Evolutionary conservation across 2,888 invertebrate genomes (phyloP).

Genomic region (Caenorhabditis sp.): DNA sequence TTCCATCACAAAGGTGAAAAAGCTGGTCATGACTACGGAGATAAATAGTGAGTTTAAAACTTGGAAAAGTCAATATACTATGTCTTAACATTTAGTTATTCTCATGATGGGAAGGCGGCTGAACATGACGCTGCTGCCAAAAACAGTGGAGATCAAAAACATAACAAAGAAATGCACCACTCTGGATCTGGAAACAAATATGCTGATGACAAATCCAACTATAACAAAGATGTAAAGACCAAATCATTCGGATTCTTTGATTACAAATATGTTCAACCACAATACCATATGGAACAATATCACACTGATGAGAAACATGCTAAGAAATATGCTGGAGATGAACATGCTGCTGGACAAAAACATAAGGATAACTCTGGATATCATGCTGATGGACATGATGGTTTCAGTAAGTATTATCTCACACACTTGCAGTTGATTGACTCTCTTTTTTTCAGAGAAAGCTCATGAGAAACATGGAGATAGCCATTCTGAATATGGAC

Average conservation of each 20-base stretch:
- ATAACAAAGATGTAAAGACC: constrained; percentile 61
- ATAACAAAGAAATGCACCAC: constrained; percentile 48
- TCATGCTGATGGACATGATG: constrained; percentile 44
- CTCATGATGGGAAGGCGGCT: constrained; percentile 40
- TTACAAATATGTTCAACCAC: constrained; percentile 63
- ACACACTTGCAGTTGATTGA: neutral
- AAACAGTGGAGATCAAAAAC: constrained; percentile 43
- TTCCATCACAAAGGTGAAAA: constrained; percentile 45
- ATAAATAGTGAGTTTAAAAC: constrained; percentile 9
- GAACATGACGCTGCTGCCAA: constrained; percentile 47
- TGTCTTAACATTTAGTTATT: constrained; percentile 14
- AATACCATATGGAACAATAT: constrained; percentile 65
- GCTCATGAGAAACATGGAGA: constrained; percentile 49
- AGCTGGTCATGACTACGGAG: constrained; percentile 41
- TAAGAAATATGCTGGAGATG: constrained; percentile 58
- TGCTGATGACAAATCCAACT: constrained; percentile 49
- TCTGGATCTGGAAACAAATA: constrained; percentile 50
- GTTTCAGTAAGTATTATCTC: constrained; percentile 29
- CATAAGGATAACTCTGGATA: constrained; percentile 49
- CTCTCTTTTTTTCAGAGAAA: constrained; percentile 40
- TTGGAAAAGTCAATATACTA: neutral
- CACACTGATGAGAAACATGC: constrained; percentile 65
- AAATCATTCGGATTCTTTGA: constrained; percentile 66
- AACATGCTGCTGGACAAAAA: constrained; percentile 52
- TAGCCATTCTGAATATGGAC: constrained; percentile 47